Evolutionary conservation across 2,797 vertebrate genomes (phyloP).

Genomic region (Sebastes glaucus): DNA sequence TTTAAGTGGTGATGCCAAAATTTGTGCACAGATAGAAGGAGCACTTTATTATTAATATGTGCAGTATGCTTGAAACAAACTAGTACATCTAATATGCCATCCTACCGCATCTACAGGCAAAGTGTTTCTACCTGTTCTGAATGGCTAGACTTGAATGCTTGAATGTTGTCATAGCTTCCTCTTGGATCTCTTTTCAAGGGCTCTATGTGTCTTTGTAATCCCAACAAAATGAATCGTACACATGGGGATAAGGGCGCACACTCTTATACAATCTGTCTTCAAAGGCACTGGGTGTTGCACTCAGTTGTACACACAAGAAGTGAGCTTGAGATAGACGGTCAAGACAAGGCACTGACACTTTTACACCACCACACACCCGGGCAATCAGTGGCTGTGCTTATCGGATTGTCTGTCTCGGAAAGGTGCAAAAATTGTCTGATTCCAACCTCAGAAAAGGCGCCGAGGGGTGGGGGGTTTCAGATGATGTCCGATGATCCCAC

Average conservation of each 20-base stretch:
- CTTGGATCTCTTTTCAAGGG: not conserved
- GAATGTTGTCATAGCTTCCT: not conserved
- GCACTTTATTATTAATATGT: not conserved
- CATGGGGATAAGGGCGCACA: not conserved
- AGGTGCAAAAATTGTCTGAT: not conserved
- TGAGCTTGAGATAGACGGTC: not conserved
- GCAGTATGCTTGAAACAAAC: not conserved
- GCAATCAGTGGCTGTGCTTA: not conserved
- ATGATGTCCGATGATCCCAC: not conserved
- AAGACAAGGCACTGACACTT: not conserved
- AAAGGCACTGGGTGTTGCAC: not conserved
- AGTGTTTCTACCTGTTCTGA: not conserved
- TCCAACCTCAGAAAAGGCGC: not conserved
- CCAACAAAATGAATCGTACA: not conserved
- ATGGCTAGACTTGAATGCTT: not conserved
- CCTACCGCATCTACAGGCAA: not conserved
- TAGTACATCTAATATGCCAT: not conserved
- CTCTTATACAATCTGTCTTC: not conserved
- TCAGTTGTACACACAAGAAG: not conserved
- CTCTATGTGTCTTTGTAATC: not conserved
- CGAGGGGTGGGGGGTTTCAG: not conserved
- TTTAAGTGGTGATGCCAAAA: not conserved
- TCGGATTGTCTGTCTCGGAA: not conserved
- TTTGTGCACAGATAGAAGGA: not conserved
- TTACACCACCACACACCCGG: not conserved